Evolutionary conservation across 2,113 vertebrate genomes (phyloP).

Genomic region (Chrysemys picta): DNA sequence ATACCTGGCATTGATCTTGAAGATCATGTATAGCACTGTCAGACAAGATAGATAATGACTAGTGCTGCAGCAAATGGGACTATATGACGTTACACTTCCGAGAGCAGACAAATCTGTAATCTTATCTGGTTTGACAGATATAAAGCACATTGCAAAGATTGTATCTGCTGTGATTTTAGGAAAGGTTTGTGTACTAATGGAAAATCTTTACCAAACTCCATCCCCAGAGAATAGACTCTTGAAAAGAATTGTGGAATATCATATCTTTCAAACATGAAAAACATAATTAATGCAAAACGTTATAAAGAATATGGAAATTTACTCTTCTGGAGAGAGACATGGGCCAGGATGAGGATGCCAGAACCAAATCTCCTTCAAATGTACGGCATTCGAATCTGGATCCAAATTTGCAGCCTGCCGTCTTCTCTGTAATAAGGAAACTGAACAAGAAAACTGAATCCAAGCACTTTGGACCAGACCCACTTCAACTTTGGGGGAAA

Average conservation of each 20-base stretch:
- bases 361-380: neutral
- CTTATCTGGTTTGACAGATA: constrained; percentile 76
- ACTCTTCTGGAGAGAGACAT: neutral
- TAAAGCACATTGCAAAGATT: constrained; percentile 77
- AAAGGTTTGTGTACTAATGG: constrained; percentile 59
- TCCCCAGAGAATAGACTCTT: constrained; percentile 46
- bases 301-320: constrained; percentile 29
- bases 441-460: neutral
- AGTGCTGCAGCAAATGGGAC: constrained; percentile 65
- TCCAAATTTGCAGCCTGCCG: neutral
- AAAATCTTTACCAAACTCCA: constrained; percentile 53
- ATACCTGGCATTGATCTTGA: constrained; percentile 62
- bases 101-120: constrained; percentile 73
- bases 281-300: neutral
- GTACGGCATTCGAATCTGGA: neutral
- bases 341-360: neutral
- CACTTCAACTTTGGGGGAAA: neutral
- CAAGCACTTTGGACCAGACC: neutral
- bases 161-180: constrained; percentile 74
- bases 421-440: neutral
- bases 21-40: constrained; percentile 59
- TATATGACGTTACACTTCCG: constrained; percentile 76
- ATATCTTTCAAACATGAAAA: neutral
- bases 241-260: constrained; percentile 25
- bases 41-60: constrained; percentile 76